phyloP scores from a whole-genome alignment of 1,140 invertebrate genomes.

The Drosophila lini region DNA sequence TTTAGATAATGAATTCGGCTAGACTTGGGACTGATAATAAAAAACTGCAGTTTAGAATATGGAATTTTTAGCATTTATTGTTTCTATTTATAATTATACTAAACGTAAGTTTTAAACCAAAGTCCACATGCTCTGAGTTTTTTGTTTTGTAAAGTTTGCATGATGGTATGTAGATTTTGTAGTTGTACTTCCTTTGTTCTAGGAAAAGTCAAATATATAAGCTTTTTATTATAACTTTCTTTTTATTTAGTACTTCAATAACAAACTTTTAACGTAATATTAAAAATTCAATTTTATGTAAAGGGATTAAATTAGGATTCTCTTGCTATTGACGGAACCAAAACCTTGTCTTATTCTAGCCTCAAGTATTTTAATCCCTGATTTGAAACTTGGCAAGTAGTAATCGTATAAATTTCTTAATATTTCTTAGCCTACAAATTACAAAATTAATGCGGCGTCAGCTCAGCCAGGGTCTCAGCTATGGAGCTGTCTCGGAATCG shows the following conservation, averaged over 20 bases:
- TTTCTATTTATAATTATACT: neutral
- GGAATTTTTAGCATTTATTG: neutral
- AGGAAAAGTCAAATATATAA: neutral
- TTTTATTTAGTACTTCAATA: slow-evolving; percentile 1
- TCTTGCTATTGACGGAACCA: neutral
- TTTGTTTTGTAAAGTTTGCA: too few relatives aligned
- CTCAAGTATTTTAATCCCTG: neutral
- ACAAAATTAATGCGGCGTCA: slow-evolving; percentile 68
- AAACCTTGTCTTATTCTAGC: neutral
- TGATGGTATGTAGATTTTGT: neutral
- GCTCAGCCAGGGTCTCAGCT: slow-evolving; percentile 73
- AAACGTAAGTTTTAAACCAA: neutral
- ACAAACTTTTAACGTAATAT: neutral
- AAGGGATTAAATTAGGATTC: neutral
- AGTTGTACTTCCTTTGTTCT: neutral
- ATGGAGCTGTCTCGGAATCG: slow-evolving; percentile 81
- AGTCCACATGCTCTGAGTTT: neutral
- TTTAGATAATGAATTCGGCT: slow-evolving; percentile 6
- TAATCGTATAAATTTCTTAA: neutral
- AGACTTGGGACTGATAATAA: neutral
- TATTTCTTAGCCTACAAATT: neutral
- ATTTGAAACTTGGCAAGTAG: slow-evolving; percentile 13
- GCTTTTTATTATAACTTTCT: neutral
- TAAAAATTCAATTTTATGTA: neutral
- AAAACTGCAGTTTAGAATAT: neutral